A percentile compares a stretch with the other conserved stretches of the same genome.
phyloP scores from a whole-genome alignment of 2,113 vertebrate genomes.

The Ivindomyrus marchei region DNA sequence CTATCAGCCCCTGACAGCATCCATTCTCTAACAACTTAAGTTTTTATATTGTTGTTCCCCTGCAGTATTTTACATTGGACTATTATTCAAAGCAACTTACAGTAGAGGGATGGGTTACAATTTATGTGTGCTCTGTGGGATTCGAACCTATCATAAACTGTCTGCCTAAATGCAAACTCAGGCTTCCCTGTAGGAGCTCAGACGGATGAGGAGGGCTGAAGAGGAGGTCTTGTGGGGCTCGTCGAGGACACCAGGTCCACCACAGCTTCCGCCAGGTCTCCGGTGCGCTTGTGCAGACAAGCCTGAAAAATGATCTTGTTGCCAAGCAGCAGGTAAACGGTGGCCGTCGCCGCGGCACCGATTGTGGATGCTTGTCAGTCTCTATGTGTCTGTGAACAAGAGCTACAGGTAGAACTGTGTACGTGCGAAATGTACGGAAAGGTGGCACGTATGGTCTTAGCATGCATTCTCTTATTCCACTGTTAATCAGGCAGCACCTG shows the following conservation, averaged over 20 bases:
- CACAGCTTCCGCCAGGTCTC: neutral
- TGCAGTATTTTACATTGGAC: neutral
- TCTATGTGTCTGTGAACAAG: neutral
- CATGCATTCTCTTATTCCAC: neutral
- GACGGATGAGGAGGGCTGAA: neutral
- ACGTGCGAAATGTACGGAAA: neutral
- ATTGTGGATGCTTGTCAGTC: neutral
- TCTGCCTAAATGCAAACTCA: neutral
- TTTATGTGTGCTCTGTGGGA: neutral
- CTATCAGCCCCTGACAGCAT: neutral
- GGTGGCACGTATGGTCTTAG: neutral
- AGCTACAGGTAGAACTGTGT: neutral
- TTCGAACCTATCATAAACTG: neutral
- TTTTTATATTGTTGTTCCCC: neutral
- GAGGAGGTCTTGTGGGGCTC: neutral
- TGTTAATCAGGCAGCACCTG: neutral
- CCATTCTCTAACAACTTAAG: neutral
- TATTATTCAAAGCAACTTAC: neutral
- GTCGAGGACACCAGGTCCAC: neutral
- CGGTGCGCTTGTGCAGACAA: neutral
- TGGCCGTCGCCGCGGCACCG: neutral
- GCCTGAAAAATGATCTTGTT: conserved; percentile 7
- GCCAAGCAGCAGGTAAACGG: conserved; percentile 18
- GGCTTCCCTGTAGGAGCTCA: neutral
- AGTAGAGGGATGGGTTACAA: neutral